These are phyloP conservation scores for Aptenodytes patagonicus DNA, from an alignment of 2,113 vertebrate genomes.

Conservation along the genomic window DNA sequence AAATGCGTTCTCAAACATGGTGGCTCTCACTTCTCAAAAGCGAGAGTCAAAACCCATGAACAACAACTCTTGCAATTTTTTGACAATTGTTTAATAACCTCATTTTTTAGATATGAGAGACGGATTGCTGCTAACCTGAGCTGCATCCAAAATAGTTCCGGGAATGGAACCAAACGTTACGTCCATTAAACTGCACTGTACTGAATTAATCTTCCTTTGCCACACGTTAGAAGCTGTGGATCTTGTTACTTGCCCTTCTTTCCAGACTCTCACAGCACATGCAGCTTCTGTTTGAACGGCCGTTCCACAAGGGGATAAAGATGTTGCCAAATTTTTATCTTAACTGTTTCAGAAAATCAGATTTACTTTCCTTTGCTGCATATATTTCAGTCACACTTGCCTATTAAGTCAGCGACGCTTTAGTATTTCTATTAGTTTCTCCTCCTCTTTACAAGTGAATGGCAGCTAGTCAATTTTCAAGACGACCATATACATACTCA, in stretches of 20 bases:
- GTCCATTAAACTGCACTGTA: not conserved
- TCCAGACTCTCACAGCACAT: not conserved
- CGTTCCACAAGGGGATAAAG: not conserved
- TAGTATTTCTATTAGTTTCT: not conserved
- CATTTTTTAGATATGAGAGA: fast-evolving
- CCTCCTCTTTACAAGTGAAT: not conserved
- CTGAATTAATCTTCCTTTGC: not conserved
- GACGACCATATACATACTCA: not conserved
- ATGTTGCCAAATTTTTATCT: not conserved
- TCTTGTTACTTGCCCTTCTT: not conserved
- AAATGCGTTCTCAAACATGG: not conserved
- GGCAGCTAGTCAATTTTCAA: not conserved
- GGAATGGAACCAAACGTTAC: not conserved
- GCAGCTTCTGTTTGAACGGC: not conserved
- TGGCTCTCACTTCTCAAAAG: not conserved
- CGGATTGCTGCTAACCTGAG: not conserved
- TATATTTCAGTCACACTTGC: not conserved
- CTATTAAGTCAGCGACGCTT: not conserved
- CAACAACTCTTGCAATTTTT: not conserved
- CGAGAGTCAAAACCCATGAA: not conserved
- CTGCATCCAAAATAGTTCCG: not conserved
- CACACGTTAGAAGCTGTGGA: not conserved
- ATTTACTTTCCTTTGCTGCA: not conserved
- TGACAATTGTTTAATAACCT: not conserved
- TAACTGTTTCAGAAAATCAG: not conserved